phyloP scores from a whole-genome alignment of 2,888 invertebrate species.

The Yponomeuta cagnagella region DNA sequence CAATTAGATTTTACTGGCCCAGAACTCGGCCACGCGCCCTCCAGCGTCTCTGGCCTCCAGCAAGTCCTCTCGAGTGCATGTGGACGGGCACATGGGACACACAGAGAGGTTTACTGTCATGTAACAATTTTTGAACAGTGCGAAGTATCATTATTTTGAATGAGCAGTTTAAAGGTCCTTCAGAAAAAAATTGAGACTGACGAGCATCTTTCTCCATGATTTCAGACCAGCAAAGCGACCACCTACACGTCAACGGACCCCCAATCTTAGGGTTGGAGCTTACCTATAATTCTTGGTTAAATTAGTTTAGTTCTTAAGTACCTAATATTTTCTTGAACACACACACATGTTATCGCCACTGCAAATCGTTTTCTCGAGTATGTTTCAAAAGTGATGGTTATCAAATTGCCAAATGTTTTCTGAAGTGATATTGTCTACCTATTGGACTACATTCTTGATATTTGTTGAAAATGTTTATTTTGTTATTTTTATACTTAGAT shows the following conservation, averaged over 20 bases:
- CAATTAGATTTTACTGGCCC: too few relatives aligned
- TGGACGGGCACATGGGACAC: too few relatives aligned
- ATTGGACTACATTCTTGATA: neutral
- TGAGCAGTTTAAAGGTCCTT: too few relatives aligned
- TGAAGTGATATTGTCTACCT: neutral
- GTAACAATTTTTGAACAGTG: too few relatives aligned
- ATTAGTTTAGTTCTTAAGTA: neutral
- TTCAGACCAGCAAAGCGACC: slow-evolving; percentile 61
- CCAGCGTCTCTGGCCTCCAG: too few relatives aligned
- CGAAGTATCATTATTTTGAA: too few relatives aligned
- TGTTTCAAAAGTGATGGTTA: slow-evolving; percentile 9
- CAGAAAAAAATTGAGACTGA: neutral
- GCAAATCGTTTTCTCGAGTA: neutral
- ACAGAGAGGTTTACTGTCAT: too few relatives aligned
- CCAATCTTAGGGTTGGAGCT: slow-evolving; percentile 36
- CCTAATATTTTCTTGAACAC: neutral
- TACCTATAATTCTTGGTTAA: neutral
- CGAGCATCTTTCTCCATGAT: neutral
- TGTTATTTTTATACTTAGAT: slow-evolving; percentile 11
- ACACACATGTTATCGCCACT: neutral
- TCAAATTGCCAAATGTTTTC: slow-evolving; percentile 6
- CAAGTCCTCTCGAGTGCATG: too few relatives aligned
- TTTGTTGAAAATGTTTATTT: slow-evolving; percentile 7
- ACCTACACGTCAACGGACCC: slow-evolving; percentile 52
- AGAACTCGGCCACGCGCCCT: too few relatives aligned